phyloP scores from a whole-genome alignment of 2,113 vertebrate genomes.

The Entelurus aequoreus region DNA sequence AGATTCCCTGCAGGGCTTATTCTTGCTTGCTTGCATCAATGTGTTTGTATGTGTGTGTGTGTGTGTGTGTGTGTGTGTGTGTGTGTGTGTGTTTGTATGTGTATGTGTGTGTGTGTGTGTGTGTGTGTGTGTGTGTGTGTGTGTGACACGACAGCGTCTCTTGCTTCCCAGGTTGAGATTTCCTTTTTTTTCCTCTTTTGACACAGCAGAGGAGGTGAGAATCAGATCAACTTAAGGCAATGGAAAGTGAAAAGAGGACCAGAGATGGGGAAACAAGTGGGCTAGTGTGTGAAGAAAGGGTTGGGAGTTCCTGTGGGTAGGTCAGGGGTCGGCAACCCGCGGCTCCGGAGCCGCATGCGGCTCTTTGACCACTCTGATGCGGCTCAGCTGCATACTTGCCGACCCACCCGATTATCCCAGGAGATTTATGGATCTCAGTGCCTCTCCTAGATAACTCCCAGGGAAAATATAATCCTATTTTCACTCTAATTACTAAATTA shows the following conservation, averaged over 20 bases:
- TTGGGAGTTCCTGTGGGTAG: neutral
- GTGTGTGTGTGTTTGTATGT: neutral
- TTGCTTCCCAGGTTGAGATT: conserved; percentile 10
- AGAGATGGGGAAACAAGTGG: neutral
- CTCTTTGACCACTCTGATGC: too few species aligned
- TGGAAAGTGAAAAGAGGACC: conserved; percentile 1
- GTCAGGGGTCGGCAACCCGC: too few species aligned
- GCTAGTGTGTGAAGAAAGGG: conserved; percentile 7
- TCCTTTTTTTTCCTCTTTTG: conserved; percentile 6
- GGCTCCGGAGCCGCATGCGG: too few species aligned
- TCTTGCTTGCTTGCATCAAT: neutral
- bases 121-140: neutral
- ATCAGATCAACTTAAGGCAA: neutral
- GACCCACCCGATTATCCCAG: too few species aligned
- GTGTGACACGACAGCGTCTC: conserved; percentile 11
- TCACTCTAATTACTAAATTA: too few species aligned
- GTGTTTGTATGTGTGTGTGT: too few species aligned
- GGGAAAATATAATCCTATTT: too few species aligned
- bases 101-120: conserved; percentile 2
- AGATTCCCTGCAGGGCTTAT: neutral
- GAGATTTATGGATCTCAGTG: too few species aligned
- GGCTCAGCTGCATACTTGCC: too few species aligned
- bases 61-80: neutral
- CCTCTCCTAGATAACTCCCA: too few species aligned
- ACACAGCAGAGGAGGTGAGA: conserved; percentile 11